phyloP scores from a whole-genome alignment of 2,113 vertebrate genomes.

The Propithecus coquereli region DNA sequence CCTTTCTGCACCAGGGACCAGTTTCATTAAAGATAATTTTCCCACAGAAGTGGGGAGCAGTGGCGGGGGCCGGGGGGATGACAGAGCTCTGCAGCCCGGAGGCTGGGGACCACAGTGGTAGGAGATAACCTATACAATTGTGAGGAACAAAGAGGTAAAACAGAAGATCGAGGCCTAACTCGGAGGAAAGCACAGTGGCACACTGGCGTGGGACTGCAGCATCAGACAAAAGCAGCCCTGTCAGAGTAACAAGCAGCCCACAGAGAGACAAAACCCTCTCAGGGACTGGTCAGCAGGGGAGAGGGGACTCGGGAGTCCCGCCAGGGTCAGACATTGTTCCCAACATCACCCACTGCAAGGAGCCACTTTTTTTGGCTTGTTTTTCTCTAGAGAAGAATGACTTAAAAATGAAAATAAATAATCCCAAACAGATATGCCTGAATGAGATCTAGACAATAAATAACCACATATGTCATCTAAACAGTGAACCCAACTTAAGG shows the following conservation, averaged over 20 bases:
- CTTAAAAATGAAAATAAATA: neutral
- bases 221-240: neutral
- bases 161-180: neutral
- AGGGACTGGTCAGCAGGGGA: neutral
- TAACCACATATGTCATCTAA: neutral
- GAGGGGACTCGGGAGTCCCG: neutral
- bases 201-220: neutral
- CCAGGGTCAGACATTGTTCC: neutral
- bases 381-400: neutral
- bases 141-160: neutral
- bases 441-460: neutral
- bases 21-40: too few species aligned
- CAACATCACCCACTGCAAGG: neutral
- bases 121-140: neutral
- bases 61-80: too few species aligned
- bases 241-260: neutral
- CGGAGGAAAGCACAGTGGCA: neutral
- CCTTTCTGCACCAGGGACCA: too few species aligned
- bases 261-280: neutral
- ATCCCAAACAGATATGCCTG: neutral
- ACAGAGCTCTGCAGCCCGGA: too few species aligned
- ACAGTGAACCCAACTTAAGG: neutral
- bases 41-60: too few species aligned
- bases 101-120: neutral
- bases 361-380: neutral